phyloP scores from a whole-genome alignment of 2,888 invertebrate genomes.

The Dryomyza anilis region DNA sequence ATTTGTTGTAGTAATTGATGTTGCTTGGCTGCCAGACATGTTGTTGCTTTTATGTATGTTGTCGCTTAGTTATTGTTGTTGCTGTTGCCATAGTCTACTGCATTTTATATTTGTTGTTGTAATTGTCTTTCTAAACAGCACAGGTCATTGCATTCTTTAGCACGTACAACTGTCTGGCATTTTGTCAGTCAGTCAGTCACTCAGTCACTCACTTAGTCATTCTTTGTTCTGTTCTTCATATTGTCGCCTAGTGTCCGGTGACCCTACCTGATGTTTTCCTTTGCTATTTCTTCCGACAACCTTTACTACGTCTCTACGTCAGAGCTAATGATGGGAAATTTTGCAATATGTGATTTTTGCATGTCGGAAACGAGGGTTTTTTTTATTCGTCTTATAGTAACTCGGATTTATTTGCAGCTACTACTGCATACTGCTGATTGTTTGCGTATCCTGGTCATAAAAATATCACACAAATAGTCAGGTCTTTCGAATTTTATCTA shows the following conservation, averaged over 20 bases:
- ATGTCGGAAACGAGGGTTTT: not conserved
- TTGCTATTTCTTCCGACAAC: not conserved
- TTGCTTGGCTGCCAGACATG: too few species aligned
- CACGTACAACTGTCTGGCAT: not conserved
- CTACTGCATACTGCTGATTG: too few species aligned
- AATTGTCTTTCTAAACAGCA: not conserved
- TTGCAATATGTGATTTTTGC: conserved; percentile 5
- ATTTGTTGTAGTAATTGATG: not conserved
- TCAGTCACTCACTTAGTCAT: not conserved
- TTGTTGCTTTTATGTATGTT: too few species aligned
- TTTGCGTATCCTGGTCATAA: not conserved
- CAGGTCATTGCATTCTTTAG: conserved; percentile 15
- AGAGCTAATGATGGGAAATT: conserved; percentile 8
- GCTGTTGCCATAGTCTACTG: too few species aligned
- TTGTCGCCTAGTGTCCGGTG: not conserved
- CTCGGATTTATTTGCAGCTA: too few species aligned
- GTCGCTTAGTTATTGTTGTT: not conserved
- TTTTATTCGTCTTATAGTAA: too few species aligned
- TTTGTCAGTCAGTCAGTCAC: not conserved
- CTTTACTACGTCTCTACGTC: too few species aligned
- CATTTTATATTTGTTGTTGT: too few species aligned
- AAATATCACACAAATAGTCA: too few species aligned
- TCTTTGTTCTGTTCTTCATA: not conserved
- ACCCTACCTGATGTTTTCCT: not conserved
- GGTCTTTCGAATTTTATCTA: too few species aligned